Evolutionary conservation across 2,797 vertebrate genomes (phyloP).

Genomic region (Xenentodon cancila): DNA sequence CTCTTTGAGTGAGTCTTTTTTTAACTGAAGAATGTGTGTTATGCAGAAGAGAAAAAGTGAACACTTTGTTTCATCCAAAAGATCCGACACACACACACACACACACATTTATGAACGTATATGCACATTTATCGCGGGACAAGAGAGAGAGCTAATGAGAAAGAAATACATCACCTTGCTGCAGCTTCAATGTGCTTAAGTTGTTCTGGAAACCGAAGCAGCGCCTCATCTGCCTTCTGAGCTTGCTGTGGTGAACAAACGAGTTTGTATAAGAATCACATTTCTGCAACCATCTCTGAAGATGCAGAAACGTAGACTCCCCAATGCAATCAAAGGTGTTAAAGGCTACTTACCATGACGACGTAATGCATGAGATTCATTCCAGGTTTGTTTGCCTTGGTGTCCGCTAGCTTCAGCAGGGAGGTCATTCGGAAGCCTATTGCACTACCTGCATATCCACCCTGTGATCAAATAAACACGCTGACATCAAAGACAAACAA

Average conservation of each 20-base stretch:
- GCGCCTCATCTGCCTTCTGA: conserved; percentile 74
- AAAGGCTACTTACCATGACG: conserved; percentile 79
- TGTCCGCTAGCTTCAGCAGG: conserved; percentile 85
- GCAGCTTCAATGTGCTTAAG: conserved; percentile 80
- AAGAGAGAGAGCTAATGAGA: background rate
- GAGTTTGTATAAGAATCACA: conserved; percentile 5
- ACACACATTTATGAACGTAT: no score
- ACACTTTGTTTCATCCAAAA: no score
- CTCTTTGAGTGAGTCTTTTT: no score
- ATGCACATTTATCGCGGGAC: no score
- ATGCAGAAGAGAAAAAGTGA: no score
- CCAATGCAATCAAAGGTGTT: background rate
- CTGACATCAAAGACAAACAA: conserved; percentile 24
- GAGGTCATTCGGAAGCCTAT: conserved; percentile 85
- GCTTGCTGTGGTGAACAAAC: conserved; percentile 79
- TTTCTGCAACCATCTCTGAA: background rate
- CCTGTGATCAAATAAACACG: conserved; percentile 67
- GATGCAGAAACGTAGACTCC: background rate
- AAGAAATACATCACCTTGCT: conserved; percentile 70
- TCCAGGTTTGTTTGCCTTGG: conserved; percentile 87
- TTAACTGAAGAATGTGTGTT: no score
- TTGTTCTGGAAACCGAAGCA: conserved; percentile 81
- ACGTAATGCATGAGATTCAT: conserved; percentile 91
- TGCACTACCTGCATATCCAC: conserved; percentile 86
- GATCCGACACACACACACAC: no score